These are phyloP conservation scores for Chaetodon trifasciatus DNA, from an alignment of 2,797 vertebrate genomes.

Conservation along the genomic window DNA sequence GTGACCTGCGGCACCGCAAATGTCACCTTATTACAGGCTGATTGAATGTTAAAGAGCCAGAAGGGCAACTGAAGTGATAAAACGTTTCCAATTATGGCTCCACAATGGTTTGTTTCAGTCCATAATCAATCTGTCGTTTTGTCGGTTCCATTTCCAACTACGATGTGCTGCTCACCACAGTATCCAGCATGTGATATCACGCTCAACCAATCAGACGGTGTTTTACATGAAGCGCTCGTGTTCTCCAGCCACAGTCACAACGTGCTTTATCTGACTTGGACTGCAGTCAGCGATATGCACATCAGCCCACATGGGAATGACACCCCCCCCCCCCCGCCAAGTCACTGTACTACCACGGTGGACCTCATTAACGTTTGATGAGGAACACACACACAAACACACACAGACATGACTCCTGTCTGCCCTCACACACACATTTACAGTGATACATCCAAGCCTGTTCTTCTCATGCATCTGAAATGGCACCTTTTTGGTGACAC, in stretches of 20 bases:
- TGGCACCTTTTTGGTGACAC: not conserved
- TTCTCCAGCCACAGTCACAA: conserved; percentile 11
- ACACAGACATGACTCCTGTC: conserved; percentile 4
- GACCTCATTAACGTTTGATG: conserved; percentile 73
- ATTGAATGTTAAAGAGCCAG: conserved; percentile 56
- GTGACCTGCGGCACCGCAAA: conserved; percentile 49
- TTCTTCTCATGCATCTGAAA: conserved; percentile 4
- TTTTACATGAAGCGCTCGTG: conserved; percentile 37
- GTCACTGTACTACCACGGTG: conserved; percentile 7
- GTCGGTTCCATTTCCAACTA: conserved; percentile 29
- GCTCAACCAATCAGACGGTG: not conserved
- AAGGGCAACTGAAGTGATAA: conserved; percentile 45
- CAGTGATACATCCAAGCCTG: not conserved
- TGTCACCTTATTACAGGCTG: conserved; percentile 63
- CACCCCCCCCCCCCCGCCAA: conserved; percentile 23
- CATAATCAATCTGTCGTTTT: conserved; percentile 15
- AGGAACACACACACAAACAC: conserved; percentile 37
- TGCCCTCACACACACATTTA: conserved; percentile 25
- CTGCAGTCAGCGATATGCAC: conserved; percentile 14
- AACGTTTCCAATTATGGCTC: conserved; percentile 53
- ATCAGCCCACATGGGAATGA: conserved; percentile 42
- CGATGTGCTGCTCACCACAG: not conserved
- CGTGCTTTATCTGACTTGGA: conserved; percentile 34
- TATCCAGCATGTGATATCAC: not conserved
- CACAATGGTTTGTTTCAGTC: conserved; percentile 11